Conservation (phyloP, 2,888 invertebrate genomes). For the Epirrhoe tristata region DNA sequence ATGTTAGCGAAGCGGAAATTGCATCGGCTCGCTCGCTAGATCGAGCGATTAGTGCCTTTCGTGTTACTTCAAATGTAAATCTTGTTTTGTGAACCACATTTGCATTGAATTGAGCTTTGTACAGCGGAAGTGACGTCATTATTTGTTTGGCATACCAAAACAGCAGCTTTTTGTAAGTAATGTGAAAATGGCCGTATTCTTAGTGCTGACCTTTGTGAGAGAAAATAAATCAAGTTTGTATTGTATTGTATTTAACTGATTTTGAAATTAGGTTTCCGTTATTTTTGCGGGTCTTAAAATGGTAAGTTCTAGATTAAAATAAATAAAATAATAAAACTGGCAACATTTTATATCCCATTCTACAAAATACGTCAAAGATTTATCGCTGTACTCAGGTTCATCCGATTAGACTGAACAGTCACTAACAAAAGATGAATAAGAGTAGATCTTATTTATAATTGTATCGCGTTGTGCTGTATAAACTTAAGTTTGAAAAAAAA, state of each 20-base stretch:
- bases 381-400: conserved; percentile 36
- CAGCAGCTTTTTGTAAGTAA: background rate
- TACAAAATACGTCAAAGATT: conserved; percentile 28
- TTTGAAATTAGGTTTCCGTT: too few relatives aligned
- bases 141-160: background rate
- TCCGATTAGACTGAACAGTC: conserved; percentile 11
- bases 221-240: too few relatives aligned
- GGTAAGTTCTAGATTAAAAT: too few relatives aligned
- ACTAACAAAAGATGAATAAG: background rate
- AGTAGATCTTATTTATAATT: too few relatives aligned
- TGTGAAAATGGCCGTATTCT: too few relatives aligned
- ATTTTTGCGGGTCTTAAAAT: too few relatives aligned
- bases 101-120: conserved; percentile 7
- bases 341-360: conserved; percentile 17
- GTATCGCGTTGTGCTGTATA: too few relatives aligned
- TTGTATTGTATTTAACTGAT: too few relatives aligned
- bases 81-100: conserved; percentile 13
- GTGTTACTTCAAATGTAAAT: conserved; percentile 22
- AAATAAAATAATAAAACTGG: background rate
- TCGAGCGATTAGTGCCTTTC: conserved; percentile 24
- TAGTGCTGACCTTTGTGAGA: too few relatives aligned
- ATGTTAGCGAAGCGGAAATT: conserved; percentile 23
- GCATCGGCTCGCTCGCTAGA: conserved; percentile 23
- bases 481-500: too few relatives aligned
- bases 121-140: conserved; percentile 1